Conservation (phyloP, 2,888 invertebrate species). For the Chrysolina haemoptera region DNA sequence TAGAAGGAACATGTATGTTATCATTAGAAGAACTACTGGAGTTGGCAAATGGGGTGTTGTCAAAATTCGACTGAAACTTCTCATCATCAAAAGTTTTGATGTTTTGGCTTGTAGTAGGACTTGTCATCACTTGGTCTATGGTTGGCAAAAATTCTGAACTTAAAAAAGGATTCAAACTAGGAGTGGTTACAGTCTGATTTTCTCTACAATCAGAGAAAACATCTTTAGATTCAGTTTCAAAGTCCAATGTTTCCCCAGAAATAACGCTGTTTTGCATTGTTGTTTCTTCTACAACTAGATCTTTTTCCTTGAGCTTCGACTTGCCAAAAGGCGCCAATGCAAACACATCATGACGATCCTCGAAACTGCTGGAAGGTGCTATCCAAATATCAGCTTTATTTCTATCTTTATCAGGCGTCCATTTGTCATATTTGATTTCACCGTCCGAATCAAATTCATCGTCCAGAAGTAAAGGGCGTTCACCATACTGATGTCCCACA, state of each 20-base stretch:
- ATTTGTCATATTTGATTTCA: constrained; percentile 62
- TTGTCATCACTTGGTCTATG: constrained; percentile 25
- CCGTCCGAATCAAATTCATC: constrained; percentile 82
- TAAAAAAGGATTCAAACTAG: constrained; percentile 65
- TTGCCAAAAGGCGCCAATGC: constrained; percentile 79
- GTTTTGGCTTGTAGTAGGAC: constrained; percentile 37
- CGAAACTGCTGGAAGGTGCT: constrained; percentile 65
- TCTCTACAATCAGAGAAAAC: constrained; percentile 20
- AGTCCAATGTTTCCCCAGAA: constrained; percentile 27
- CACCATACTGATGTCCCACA: constrained; percentile 83
- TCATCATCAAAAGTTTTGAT: constrained; percentile 47
- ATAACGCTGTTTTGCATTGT: constrained; percentile 6
- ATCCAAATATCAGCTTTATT: constrained; percentile 63
- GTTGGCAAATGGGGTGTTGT: constrained; percentile 27
- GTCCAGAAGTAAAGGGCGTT: constrained; percentile 81
- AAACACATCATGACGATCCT: constrained; percentile 76
- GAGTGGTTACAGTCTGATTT: constrained; percentile 32
- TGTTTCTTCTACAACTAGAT: constrained; percentile 20
- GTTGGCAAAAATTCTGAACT: constrained; percentile 49
- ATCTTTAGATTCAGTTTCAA: constrained; percentile 4
- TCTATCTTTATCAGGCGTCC: constrained; percentile 55
- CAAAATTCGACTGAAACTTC: constrained; percentile 63
- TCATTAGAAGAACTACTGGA: constrained; percentile 50
- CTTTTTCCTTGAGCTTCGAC: constrained; percentile 50
- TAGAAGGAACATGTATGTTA: constrained; percentile 55